Base-by-base conservation (phyloP, 2,888 invertebrate genomes). In the Pyrocoelia pectoralis region DNA sequence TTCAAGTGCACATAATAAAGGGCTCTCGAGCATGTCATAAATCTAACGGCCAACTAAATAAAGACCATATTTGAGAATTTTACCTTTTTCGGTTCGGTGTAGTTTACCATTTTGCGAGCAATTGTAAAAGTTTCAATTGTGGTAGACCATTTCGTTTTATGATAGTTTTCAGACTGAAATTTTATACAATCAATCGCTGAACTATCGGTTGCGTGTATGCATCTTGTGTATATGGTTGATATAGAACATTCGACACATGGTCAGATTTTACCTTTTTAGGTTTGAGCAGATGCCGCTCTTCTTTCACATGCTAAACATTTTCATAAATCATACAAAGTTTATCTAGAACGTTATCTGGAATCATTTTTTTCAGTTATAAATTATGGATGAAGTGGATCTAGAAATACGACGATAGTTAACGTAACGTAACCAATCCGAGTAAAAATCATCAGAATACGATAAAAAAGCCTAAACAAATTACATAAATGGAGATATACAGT, bases 101-200 rank as follows among this genome's bases (percentile, higher is more conserved):
- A 15, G n/a, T 24, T 9, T 43, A 15, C 43, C 43, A 43, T 43
- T 43, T 43, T 43, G 43, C 43, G 43, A 14, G 43, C 43, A 43
- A 43, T 43, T 43, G 43, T 43, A 14, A 43, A 43, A 43, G 13
- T 43, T 43, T 15, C 1, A 43, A 43, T 43, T 13, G 15, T 8
- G 14, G 8, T 43, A 13, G 43, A 14, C 43, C 43, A 6, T 13
- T 2, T n/a, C 8, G 14, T 43, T 43, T 9, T 13, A n/a, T 13
- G n/a, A 3, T 9, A 43, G 12, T 43, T 43, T 13, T 15, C 6
- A 5, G 24, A 5, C 24, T 3, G 6, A 24, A 24, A 24, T 24
- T 24, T 6, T 3, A 6, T 3, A 6, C 6, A 24, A 24, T 6
- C 6, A n/a, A n/a, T 43, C 8, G 13, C 15, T 8, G 43, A 15